phyloP scores from a whole-genome alignment of 2,113 vertebrate genomes.

The Chlorocebus sabaeus region DNA sequence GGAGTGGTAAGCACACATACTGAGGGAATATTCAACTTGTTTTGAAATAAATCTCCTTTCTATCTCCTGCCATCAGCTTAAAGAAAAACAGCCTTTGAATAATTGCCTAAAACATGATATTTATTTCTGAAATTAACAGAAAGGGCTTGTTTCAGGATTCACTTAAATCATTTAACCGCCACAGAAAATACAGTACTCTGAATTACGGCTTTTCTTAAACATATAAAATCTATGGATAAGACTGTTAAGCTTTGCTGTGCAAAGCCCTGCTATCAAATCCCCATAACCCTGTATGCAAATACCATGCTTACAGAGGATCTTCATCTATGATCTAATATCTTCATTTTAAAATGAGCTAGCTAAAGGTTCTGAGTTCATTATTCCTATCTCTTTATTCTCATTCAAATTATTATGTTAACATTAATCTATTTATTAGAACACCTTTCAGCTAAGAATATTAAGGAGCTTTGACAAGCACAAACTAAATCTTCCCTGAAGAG shows the following conservation, averaged over 20 bases:
- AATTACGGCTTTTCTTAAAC: constrained; percentile 49
- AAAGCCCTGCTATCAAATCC: constrained; percentile 50
- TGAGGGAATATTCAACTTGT: constrained; percentile 57
- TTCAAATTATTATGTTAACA: constrained; percentile 48
- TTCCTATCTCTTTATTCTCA: constrained; percentile 29
- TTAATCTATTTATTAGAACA: constrained; percentile 54
- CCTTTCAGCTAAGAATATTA: constrained; percentile 21
- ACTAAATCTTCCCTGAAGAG: neutral
- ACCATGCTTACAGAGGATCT: neutral
- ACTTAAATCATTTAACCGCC: constrained; percentile 74
- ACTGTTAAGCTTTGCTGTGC: constrained; percentile 39
- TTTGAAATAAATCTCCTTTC: constrained; percentile 65
- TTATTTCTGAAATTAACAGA: constrained; percentile 80
- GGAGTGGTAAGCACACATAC: constrained; percentile 58
- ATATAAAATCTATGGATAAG: neutral
- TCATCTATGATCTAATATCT: constrained; percentile 37
- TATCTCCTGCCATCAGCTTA: constrained; percentile 47
- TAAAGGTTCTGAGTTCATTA: constrained; percentile 8
- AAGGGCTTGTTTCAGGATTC: constrained; percentile 71
- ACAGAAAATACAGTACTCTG: constrained; percentile 36
- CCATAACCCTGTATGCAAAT: constrained; percentile 30
- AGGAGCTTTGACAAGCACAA: constrained; percentile 7
- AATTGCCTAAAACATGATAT: constrained; percentile 74
- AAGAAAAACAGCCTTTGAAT: constrained; percentile 76
- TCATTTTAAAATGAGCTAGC: constrained; percentile 38